A percentile compares a stretch with the other conserved stretches of the same genome.
Conservation (phyloP, 2,797 vertebrate genomes). For the Tadarida brasiliensis region DNA sequence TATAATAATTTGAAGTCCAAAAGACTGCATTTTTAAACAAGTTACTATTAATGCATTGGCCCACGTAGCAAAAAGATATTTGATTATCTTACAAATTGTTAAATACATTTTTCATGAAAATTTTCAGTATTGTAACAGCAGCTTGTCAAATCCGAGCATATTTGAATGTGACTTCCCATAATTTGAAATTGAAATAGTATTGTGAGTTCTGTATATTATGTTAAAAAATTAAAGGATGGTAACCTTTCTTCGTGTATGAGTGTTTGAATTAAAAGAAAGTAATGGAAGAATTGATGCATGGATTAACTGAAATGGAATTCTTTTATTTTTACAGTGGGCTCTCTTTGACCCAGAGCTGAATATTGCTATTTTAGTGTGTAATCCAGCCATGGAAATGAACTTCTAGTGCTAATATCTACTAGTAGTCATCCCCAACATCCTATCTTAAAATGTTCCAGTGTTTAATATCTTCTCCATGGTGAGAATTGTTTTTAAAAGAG, state of each 20-base stretch:
- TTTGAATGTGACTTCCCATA: slow-evolving; percentile 70
- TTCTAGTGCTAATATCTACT: background rate
- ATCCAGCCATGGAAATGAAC: background rate
- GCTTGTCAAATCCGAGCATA: slow-evolving; percentile 67
- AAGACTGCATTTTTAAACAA: slow-evolving; percentile 72
- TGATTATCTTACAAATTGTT: slow-evolving; percentile 64
- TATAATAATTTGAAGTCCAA: slow-evolving; percentile 64
- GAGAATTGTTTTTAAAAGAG: background rate
- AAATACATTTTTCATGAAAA: slow-evolving; percentile 69
- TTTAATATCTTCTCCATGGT: background rate
- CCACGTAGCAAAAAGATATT: slow-evolving; percentile 60
- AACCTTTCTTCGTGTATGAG: slow-evolving; percentile 57
- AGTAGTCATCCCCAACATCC: background rate
- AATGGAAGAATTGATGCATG: background rate
- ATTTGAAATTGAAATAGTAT: slow-evolving; percentile 73
- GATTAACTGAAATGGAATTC: background rate
- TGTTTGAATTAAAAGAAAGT: slow-evolving; percentile 65
- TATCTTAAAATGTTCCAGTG: slow-evolving; percentile 8
- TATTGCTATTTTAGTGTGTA: background rate
- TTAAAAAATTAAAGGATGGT: slow-evolving; percentile 79
- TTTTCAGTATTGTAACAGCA: slow-evolving; percentile 71
- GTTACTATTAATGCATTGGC: slow-evolving; percentile 52
- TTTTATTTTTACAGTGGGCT: background rate
- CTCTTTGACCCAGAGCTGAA: background rate
- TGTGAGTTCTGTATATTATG: slow-evolving; percentile 73